Percentiles rank a stretch among this genome's conserved stretches.
Evolutionary conservation across 2,113 vertebrate species (phyloP).

Genomic region (Tichodroma muraria): DNA sequence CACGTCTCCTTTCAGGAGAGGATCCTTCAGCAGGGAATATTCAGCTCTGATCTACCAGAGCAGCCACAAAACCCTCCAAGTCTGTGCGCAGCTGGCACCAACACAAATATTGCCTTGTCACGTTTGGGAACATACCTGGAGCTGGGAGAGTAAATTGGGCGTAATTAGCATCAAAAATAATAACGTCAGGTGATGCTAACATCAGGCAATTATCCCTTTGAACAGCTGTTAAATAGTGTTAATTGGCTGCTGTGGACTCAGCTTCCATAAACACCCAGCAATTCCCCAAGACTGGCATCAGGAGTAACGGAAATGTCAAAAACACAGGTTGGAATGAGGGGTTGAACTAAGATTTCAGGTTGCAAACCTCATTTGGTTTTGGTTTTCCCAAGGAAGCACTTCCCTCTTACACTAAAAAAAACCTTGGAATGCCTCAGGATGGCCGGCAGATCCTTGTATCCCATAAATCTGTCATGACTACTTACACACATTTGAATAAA

Average conservation of each 20-base stretch:
- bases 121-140: constrained; percentile 3
- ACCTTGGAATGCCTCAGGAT: background rate
- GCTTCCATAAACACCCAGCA: background rate
- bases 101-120: background rate
- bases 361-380: background rate
- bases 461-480: background rate
- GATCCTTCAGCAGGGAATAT: background rate
- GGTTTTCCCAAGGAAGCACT: background rate
- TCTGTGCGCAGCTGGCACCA: background rate
- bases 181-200: background rate
- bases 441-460: accelerated
- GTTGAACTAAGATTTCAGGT: background rate
- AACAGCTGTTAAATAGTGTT: constrained; percentile 48
- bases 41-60: background rate
- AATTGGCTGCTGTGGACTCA: constrained; percentile 31
- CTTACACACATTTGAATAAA: accelerated
- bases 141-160: background rate
- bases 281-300: background rate
- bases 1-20: background rate
- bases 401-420: background rate
- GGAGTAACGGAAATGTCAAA: background rate
- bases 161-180: constrained; percentile 37
- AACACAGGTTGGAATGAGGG: accelerated
- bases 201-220: constrained; percentile 43
- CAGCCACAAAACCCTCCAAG: background rate